phyloP scores from a whole-genome alignment of 2,113 vertebrate genomes.

The Dasyprocta punctata region DNA sequence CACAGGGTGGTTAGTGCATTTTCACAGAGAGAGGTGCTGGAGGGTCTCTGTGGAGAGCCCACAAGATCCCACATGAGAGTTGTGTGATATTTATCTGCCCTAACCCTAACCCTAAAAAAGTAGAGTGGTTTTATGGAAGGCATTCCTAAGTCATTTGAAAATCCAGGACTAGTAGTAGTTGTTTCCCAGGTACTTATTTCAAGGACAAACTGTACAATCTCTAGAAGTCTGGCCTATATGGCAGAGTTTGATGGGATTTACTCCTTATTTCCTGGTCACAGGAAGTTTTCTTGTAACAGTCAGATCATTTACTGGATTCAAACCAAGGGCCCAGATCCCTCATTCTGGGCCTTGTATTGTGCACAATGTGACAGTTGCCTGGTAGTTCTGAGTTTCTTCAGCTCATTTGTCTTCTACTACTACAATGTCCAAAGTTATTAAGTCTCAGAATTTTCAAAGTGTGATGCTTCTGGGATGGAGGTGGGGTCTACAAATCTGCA shows the following conservation, averaged over 20 bases:
- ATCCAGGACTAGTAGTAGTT: not conserved
- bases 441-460: not conserved
- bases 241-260: not conserved
- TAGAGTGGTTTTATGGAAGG: not conserved
- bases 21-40: not conserved
- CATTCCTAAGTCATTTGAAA: not conserved
- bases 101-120: no score
- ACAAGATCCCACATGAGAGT: not conserved
- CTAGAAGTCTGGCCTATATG: not conserved
- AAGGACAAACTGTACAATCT: not conserved
- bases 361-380: not conserved
- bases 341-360: not conserved
- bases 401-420: not conserved
- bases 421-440: not conserved
- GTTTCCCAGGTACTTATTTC: not conserved
- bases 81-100: not conserved
- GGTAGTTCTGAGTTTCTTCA: not conserved
- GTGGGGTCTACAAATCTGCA: not conserved
- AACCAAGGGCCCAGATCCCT: not conserved
- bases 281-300: constrained; percentile 9
- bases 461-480: not conserved
- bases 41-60: not conserved
- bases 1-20: not conserved
- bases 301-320: not conserved
- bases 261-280: not conserved